These are phyloP conservation scores for Drosophila sturtevanti DNA, from an alignment of 1,140 invertebrate species.

Conservation along the genomic window DNA sequence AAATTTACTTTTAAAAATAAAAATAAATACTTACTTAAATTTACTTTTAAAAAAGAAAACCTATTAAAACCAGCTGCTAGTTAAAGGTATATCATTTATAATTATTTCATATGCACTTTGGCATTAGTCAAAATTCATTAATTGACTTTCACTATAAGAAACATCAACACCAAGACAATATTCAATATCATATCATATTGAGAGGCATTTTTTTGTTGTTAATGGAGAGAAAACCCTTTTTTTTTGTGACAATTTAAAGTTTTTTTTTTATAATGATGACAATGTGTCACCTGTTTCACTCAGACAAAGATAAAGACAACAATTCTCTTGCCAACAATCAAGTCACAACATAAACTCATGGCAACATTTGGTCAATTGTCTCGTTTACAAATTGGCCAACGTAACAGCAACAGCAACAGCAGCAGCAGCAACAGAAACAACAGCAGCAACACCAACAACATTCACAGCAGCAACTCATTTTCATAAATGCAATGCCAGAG, in stretches of 20 bases:
- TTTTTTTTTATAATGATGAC: constrained; percentile 16
- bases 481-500: constrained; percentile 73
- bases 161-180: too few relatives aligned
- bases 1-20: too few relatives aligned
- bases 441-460: not conserved
- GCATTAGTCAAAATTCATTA: too few relatives aligned
- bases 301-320: constrained; percentile 5
- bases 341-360: constrained; percentile 30
- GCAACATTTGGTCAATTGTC: constrained; percentile 72
- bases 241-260: not conserved
- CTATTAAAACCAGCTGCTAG: too few relatives aligned
- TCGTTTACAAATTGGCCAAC: constrained; percentile 72
- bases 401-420: not conserved
- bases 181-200: too few relatives aligned
- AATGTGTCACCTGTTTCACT: constrained; percentile 30
- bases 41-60: too few relatives aligned
- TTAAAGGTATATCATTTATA: too few relatives aligned
- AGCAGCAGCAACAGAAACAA: constrained; percentile 8
- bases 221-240: not conserved
- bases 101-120: too few relatives aligned
- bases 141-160: too few relatives aligned
- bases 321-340: constrained; percentile 47
- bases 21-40: too few relatives aligned
- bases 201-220: too few relatives aligned
- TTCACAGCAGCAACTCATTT: constrained; percentile 61